phyloP scores from a whole-genome alignment of 2,888 invertebrate genomes.

The Catocala sponsa region DNA sequence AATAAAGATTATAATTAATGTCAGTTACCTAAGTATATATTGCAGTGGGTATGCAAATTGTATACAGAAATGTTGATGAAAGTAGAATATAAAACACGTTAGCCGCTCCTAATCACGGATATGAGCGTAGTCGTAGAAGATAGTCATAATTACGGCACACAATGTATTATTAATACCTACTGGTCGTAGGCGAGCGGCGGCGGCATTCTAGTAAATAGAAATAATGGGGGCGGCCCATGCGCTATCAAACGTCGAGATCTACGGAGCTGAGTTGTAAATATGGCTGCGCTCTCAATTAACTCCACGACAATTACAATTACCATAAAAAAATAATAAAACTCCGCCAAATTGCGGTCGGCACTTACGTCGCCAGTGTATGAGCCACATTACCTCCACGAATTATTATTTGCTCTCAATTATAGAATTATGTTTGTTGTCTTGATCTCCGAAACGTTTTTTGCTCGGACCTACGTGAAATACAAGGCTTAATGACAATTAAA shows the following conservation, averaged over 20 bases:
- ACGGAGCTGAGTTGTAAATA: conserved; percentile 70
- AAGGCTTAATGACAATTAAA: conserved; percentile 12
- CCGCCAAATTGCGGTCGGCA: conserved; percentile 71
- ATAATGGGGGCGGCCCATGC: conserved; percentile 66
- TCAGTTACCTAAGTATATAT: no score
- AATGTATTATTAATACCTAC: conserved; percentile 53
- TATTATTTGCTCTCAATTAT: conserved; percentile 63
- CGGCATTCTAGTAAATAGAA: conserved; percentile 73
- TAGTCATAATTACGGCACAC: conserved; percentile 48
- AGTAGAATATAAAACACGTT: background rate
- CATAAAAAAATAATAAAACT: conserved; percentile 83
- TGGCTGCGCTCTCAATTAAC: conserved; percentile 79
- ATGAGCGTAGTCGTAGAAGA: conserved; percentile 36
- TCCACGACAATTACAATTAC: conserved; percentile 80
- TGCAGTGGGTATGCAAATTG: no score
- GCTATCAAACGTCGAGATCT: conserved; percentile 71
- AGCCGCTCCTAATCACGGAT: conserved; percentile 19
- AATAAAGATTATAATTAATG: no score
- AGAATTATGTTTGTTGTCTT: conserved; percentile 55
- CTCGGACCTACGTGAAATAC: conserved; percentile 22
- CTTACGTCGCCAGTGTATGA: conserved; percentile 58
- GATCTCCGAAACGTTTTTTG: conserved; percentile 29
- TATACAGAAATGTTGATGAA: background rate
- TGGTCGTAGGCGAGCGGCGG: conserved; percentile 43
- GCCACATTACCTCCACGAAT: conserved; percentile 57